Conservation (phyloP, 1,140 invertebrate genomes). For the Hormaphis cornu region DNA sequence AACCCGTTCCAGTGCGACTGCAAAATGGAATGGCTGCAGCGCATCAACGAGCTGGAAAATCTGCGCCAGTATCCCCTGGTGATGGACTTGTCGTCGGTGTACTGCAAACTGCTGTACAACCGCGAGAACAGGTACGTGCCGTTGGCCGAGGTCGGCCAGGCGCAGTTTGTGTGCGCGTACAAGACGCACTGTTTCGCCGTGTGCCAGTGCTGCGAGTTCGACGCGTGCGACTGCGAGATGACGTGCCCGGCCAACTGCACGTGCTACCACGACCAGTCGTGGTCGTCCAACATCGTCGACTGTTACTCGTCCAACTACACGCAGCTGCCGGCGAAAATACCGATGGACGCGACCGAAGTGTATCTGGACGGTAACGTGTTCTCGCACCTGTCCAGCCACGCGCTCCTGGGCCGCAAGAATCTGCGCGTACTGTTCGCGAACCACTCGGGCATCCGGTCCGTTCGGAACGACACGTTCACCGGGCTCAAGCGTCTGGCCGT, state of each 20-base stretch:
- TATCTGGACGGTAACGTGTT: conserved; percentile 87
- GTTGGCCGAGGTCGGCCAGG: conserved; percentile 69
- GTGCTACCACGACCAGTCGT: conserved; percentile 87
- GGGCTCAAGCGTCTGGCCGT: conserved; percentile 65
- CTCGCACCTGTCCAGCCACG: conserved; percentile 73
- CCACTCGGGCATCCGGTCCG: conserved; percentile 70
- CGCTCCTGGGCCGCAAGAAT: conserved; percentile 82
- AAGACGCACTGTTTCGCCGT: conserved; percentile 85
- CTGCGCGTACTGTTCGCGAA: conserved; percentile 77
- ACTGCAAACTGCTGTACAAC: conserved; percentile 79
- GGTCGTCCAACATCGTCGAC: conserved; percentile 87
- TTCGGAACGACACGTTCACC: conserved; percentile 84
- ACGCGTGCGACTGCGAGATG: conserved; percentile 92
- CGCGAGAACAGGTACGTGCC: conserved; percentile 70
- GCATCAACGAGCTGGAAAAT: conserved; percentile 58
- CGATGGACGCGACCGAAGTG: conserved; percentile 88
- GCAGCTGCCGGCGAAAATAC: conserved; percentile 73
- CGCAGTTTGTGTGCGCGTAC: conserved; percentile 85
- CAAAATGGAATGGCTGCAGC: conserved; percentile 78
- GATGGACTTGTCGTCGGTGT: conserved; percentile 83
- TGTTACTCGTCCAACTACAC: conserved; percentile 71
- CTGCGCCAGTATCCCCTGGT: conserved; percentile 75
- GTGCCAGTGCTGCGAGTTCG: conserved; percentile 90
- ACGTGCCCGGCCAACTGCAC: conserved; percentile 87
- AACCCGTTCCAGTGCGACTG: conserved; percentile 82